phyloP scores from a whole-genome alignment of 1,140 invertebrate genomes.

The Papilio dardanus region DNA sequence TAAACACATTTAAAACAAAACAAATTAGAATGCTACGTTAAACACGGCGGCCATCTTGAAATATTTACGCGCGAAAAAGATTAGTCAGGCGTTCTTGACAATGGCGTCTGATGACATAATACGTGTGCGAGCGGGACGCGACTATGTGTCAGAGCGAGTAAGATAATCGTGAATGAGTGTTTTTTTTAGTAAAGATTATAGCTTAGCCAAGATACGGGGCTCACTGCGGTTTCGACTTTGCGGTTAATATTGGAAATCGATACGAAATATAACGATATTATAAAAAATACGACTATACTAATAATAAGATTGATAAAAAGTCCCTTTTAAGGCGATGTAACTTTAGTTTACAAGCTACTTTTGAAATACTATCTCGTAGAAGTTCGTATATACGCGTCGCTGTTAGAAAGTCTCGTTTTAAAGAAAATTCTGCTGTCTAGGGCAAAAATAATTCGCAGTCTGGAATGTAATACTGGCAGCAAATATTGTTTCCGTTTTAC shows the following conservation, averaged over 20 bases:
- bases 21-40: neutral
- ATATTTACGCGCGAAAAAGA: slow-evolving; percentile 27
- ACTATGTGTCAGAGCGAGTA: slow-evolving; percentile 25
- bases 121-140: slow-evolving; percentile 18
- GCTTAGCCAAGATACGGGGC: neutral
- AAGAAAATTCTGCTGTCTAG: too few species aligned
- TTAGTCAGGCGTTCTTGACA: slow-evolving; percentile 30
- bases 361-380: too few species aligned
- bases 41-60: slow-evolving; percentile 21
- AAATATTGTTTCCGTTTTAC: neutral
- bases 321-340: too few species aligned
- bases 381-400: too few species aligned
- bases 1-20: neutral
- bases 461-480: neutral
- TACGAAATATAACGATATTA: neutral
- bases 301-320: too few species aligned
- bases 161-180: slow-evolving; percentile 38
- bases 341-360: too few species aligned
- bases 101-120: slow-evolving; percentile 37
- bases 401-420: too few species aligned
- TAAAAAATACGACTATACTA: too few species aligned
- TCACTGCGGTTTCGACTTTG: slow-evolving; percentile 21
- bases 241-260: neutral
- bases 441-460: too few species aligned
- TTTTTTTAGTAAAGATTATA: slow-evolving; percentile 30